A percentile compares a stretch with the other conserved stretches of the same genome.
Evolutionary conservation across 2,797 vertebrate genomes (phyloP).

Genomic region (Sebastolobus alascanus): DNA sequence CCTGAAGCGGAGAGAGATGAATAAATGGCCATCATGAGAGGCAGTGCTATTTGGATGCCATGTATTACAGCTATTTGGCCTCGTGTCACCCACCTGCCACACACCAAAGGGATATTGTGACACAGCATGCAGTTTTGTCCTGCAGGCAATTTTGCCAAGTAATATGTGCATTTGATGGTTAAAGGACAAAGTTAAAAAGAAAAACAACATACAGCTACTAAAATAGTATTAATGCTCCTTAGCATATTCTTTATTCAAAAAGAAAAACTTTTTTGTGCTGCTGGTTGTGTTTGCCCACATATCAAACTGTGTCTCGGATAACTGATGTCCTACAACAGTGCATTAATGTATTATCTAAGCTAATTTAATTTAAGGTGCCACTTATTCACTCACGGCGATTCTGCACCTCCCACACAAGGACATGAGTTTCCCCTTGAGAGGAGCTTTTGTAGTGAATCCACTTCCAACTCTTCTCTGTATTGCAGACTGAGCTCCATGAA

Average conservation of each 20-base stretch:
- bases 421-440: slow-evolving; percentile 44
- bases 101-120: not conserved
- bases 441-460: slow-evolving; percentile 42
- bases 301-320: not conserved
- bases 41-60: slow-evolving; percentile 13
- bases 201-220: not conserved
- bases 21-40: slow-evolving; percentile 26
- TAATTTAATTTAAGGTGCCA: slow-evolving; percentile 38
- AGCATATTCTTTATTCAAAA: not conserved
- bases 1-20: slow-evolving; percentile 12
- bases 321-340: not conserved
- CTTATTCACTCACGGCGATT: slow-evolving; percentile 23
- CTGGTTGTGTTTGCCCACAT: not conserved
- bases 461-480: slow-evolving; percentile 27
- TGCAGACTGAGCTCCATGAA: slow-evolving; percentile 9
- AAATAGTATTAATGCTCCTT: not conserved
- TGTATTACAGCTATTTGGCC: slow-evolving; percentile 28
- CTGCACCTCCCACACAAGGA: slow-evolving; percentile 44
- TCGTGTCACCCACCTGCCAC: slow-evolving; percentile 7
- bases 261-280: not conserved
- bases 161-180: not conserved
- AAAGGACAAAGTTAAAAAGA: not conserved
- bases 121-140: slow-evolving; percentile 9
- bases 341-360: slow-evolving; percentile 22
- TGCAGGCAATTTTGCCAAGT: not conserved